Evolutionary conservation across 2,888 invertebrate species (phyloP).

Genomic region (Apodemia zela): DNA sequence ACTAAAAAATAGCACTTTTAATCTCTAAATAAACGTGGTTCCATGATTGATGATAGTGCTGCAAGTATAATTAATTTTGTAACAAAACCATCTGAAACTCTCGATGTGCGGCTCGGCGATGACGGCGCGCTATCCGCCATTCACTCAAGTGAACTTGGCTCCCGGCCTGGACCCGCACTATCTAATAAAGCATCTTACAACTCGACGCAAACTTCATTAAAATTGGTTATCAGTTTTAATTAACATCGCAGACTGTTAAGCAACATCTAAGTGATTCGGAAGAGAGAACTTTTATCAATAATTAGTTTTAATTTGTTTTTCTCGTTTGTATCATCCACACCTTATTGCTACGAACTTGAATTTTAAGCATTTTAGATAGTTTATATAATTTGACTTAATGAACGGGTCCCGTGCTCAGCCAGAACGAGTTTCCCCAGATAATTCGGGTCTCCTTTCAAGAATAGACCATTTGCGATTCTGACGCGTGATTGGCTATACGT

Average conservation of each 20-base stretch:
- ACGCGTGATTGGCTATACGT: too few species aligned
- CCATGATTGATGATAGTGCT: slow-evolving; percentile 5
- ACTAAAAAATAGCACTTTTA: slow-evolving; percentile 16
- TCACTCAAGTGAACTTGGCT: neutral
- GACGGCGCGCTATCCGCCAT: neutral
- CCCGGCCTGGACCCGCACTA: neutral
- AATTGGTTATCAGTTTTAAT: slow-evolving; percentile 11
- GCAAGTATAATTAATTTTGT: slow-evolving; percentile 3
- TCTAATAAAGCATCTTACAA: slow-evolving; percentile 4
- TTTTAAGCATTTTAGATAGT: too few species aligned
- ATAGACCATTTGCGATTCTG: too few species aligned
- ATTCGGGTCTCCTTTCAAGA: too few species aligned
- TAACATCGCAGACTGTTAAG: neutral
- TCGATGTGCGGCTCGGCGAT: neutral
- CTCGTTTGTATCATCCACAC: too few species aligned
- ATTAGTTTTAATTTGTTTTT: too few species aligned
- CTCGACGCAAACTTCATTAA: neutral
- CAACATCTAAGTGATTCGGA: neutral
- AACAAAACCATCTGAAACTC: neutral
- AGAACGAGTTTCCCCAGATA: too few species aligned
- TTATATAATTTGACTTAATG: too few species aligned
- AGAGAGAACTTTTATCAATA: neutral
- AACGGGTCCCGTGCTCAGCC: too few species aligned
- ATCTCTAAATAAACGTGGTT: neutral
- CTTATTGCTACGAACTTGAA: too few species aligned